These are phyloP conservation scores for Rhadina sibilatrix DNA, from an alignment of 2,113 vertebrate species.

Conservation along the genomic window DNA sequence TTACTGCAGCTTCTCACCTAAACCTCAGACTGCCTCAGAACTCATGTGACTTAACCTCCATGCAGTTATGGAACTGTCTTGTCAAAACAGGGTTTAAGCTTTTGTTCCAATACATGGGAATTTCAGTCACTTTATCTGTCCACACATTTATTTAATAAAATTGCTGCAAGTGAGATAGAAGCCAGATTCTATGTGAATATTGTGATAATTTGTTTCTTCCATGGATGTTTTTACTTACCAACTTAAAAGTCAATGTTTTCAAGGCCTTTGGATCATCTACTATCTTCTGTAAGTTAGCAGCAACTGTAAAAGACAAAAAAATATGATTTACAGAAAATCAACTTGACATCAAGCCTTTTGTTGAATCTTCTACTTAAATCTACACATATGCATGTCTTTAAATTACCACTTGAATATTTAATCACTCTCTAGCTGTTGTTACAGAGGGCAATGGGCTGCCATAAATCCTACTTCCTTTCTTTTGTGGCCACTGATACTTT, in stretches of 20 bases:
- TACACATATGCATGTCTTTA: not conserved
- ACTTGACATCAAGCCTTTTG: not conserved
- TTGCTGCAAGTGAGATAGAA: not conserved
- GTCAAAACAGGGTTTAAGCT: not conserved
- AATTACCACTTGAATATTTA: constrained; percentile 12
- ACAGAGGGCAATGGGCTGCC: not conserved
- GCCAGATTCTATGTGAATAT: not conserved
- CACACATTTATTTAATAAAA: not conserved
- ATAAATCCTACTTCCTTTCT: not conserved
- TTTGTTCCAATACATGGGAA: not conserved
- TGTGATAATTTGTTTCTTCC: not conserved
- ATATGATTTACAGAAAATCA: not conserved
- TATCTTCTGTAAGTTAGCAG: constrained; percentile 99
- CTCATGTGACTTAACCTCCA: not conserved
- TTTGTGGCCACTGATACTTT: not conserved
- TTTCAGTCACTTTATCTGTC: not conserved
- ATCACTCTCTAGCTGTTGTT: not conserved
- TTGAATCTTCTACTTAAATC: not conserved
- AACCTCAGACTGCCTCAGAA: not conserved
- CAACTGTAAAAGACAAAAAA: constrained; percentile 83
- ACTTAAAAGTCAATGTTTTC: constrained; percentile 97
- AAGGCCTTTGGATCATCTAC: constrained; percentile 95
- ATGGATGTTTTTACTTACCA: constrained; percentile 85
- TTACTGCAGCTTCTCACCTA: not conserved
- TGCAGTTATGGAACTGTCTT: not conserved